Evolutionary conservation across 2,797 vertebrate genomes (phyloP).

Genomic region (Sebastes trivittatus): DNA sequence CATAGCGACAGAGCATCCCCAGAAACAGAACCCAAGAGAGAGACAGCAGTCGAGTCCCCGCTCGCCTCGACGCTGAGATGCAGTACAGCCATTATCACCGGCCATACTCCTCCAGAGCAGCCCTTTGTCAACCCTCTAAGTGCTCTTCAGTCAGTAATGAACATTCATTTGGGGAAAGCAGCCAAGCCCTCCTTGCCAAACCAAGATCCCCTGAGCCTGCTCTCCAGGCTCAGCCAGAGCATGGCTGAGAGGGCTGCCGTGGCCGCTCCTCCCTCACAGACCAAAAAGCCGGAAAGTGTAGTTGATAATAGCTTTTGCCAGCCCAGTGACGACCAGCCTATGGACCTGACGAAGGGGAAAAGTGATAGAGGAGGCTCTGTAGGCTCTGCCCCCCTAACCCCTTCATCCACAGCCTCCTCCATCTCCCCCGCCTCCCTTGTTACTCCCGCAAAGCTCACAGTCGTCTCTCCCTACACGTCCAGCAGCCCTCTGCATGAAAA

Average conservation of each 20-base stretch:
- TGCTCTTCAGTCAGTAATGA: conserved; percentile 99
- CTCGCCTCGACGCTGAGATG: conserved; percentile 83
- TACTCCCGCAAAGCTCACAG: conserved; percentile 87
- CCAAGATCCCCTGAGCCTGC: conserved; percentile 97
- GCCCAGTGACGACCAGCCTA: conserved; percentile 94
- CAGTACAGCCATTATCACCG: conserved; percentile 93
- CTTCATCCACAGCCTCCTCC: conserved; percentile 88
- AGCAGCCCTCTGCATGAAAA: conserved; percentile 96
- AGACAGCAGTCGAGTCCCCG: conserved; percentile 77
- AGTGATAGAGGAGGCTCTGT: conserved; percentile 89
- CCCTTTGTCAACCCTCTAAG: conserved; percentile 98
- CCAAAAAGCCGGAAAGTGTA: conserved; percentile 85
- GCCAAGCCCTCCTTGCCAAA: conserved; percentile 94
- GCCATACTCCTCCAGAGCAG: conserved; percentile 92
- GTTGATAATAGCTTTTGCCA: conserved; percentile 89
- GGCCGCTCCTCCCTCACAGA: conserved; percentile 88
- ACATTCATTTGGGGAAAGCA: conserved; percentile 98
- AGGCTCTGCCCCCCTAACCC: conserved; percentile 89
- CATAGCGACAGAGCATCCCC: conserved; percentile 82
- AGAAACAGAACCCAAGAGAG: conserved; percentile 80
- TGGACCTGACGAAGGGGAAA: conserved; percentile 98
- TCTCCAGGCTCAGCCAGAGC: conserved; percentile 98
- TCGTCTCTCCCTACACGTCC: conserved; percentile 92
- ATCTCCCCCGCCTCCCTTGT: conserved; percentile 89
- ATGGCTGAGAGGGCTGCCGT: conserved; percentile 96